Percentiles rank a stretch among this genome's conserved stretches.
Conservation (phyloP, 2,888 invertebrate species). For the Biston stratarius region DNA sequence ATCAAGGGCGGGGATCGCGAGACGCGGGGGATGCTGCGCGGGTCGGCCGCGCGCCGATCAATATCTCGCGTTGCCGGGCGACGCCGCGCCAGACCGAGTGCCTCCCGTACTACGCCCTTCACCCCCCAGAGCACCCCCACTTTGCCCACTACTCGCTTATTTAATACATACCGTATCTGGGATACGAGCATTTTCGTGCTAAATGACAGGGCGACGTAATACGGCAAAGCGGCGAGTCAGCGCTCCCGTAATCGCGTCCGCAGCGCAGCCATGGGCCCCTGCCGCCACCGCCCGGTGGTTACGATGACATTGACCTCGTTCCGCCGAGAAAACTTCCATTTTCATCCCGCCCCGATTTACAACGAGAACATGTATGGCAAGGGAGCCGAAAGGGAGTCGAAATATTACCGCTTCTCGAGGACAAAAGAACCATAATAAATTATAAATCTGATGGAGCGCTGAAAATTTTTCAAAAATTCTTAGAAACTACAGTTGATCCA, state of each 20-base stretch:
- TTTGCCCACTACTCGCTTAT: slow-evolving; percentile 81
- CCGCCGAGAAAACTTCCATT: slow-evolving; percentile 56
- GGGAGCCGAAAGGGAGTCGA: background rate
- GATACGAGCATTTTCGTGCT: slow-evolving; percentile 80
- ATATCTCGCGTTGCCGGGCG: slow-evolving; percentile 86
- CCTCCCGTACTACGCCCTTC: slow-evolving; percentile 85
- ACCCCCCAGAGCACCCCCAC: slow-evolving; percentile 55
- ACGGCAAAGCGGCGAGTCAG: slow-evolving; percentile 65
- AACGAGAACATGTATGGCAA: slow-evolving; percentile 37
- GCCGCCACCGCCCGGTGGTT: slow-evolving; percentile 46
- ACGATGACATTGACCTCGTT: slow-evolving; percentile 74
- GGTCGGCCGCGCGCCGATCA: slow-evolving; percentile 76
- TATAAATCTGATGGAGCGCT: slow-evolving; percentile 17
- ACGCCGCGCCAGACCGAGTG: slow-evolving; percentile 89
- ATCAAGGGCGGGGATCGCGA: slow-evolving; percentile 67
- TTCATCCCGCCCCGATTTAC: slow-evolving; percentile 50
- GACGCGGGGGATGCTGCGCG: slow-evolving; percentile 80
- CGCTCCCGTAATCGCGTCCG: slow-evolving; percentile 56
- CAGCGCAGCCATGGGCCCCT: slow-evolving; percentile 42
- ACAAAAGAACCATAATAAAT: slow-evolving; percentile 29
- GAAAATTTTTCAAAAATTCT: slow-evolving; percentile 16
- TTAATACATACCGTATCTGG: slow-evolving; percentile 82
- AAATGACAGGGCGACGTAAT: slow-evolving; percentile 78
- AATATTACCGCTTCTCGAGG: slow-evolving; percentile 18
- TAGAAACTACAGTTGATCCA: slow-evolving; percentile 14